Conservation (phyloP, 2,797 vertebrate species). For the Xiphophorus birchmanni region DNA sequence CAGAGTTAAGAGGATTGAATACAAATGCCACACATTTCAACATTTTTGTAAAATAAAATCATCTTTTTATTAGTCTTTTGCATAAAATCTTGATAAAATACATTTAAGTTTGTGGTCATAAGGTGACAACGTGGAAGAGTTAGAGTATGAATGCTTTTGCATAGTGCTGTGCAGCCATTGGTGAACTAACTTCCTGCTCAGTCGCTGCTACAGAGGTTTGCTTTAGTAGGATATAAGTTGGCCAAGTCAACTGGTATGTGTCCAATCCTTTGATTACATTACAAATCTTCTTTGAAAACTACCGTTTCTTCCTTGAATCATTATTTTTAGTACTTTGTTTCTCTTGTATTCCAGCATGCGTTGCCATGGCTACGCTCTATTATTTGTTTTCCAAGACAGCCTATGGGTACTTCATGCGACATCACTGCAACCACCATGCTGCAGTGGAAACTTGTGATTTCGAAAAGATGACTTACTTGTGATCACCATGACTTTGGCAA, state of each 20-base stretch:
- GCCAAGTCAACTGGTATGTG: neutral
- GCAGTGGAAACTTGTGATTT: neutral
- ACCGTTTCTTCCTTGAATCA: neutral
- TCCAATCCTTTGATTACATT: neutral
- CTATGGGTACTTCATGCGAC: neutral
- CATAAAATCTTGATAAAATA: no score
- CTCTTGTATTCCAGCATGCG: neutral
- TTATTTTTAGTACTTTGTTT: neutral
- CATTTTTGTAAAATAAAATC: no score
- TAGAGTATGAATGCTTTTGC: no score
- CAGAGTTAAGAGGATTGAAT: neutral
- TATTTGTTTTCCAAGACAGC: neutral
- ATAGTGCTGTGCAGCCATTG: no score
- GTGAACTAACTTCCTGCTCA: neutral
- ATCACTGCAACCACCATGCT: neutral
- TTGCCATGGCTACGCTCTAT: neutral
- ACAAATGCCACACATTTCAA: neutral
- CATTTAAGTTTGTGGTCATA: no score
- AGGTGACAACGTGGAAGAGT: no score
- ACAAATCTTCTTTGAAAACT: neutral
- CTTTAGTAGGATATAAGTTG: neutral
- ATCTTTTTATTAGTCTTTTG: no score
- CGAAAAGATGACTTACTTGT: slow-evolving; percentile 87
- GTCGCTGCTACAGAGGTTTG: neutral
- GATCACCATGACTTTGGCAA: slow-evolving; percentile 99